Conservation (phyloP, 2,797 vertebrate genomes). For the Rhabdomys pumilio region DNA sequence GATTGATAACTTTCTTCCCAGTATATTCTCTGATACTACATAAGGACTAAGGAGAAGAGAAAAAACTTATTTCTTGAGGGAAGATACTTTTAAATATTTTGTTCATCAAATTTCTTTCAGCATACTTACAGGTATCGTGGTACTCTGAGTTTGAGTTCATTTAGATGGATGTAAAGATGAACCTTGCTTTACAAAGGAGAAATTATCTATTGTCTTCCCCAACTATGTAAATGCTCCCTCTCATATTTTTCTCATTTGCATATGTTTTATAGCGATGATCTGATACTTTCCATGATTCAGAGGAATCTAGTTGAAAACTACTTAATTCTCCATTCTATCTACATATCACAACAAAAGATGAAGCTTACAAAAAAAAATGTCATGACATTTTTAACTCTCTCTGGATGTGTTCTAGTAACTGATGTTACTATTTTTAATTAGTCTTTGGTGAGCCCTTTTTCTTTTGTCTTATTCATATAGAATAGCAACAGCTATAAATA, state of each 20-base stretch:
- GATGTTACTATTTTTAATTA: slow-evolving; percentile 37
- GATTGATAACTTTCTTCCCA: neutral
- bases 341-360: slow-evolving; percentile 42
- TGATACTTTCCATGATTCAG: neutral
- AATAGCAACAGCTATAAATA: slow-evolving; percentile 43
- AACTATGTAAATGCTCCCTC: neutral
- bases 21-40: too few relatives aligned
- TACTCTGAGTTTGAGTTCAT: slow-evolving; percentile 39
- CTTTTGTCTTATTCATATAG: slow-evolving; percentile 31
- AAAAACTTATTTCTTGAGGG: neutral
- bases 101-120: slow-evolving; percentile 3
- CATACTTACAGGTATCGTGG: neutral
- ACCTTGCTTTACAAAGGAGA: neutral
- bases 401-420: slow-evolving; percentile 33
- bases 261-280: slow-evolving; percentile 18
- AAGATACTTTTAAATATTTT: slow-evolving; percentile 39
- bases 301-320: neutral
- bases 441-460: slow-evolving; percentile 21
- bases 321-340: neutral
- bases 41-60: neutral
- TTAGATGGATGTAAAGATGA: slow-evolving; percentile 15
- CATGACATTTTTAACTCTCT: slow-evolving; percentile 33
- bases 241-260: slow-evolving; percentile 39
- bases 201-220: neutral
- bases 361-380: neutral